Conservation (phyloP, 64 coral and sea anemone species). For the Montipora capricornis region DNA sequence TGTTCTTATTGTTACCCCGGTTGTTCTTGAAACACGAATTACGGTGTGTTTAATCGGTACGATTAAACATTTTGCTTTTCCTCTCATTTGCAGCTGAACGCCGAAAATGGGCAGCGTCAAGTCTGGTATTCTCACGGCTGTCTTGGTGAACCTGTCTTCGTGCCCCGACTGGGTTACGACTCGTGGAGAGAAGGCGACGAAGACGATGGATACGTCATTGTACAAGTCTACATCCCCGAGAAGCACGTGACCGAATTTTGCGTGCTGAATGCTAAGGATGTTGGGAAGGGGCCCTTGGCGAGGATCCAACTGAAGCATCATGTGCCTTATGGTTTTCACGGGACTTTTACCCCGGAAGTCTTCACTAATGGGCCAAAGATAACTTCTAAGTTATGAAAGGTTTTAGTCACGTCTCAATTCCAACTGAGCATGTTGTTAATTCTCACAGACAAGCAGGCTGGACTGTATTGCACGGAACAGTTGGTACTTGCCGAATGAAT, state of each 20-base stretch:
- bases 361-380: conserved; percentile 43
- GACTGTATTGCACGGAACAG: too few species aligned
- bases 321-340: conserved; percentile 91
- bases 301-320: conserved; percentile 90
- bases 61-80: neutral
- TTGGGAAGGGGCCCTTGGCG: conserved; percentile 73
- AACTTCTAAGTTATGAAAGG: conserved; percentile 48
- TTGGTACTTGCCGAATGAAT: too few species aligned
- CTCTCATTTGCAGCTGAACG: conserved; percentile 62
- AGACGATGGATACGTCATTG: conserved; percentile 94
- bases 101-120: conserved; percentile 26
- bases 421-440: too few species aligned
- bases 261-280: conserved; percentile 85
- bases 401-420: too few species aligned
- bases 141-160: conserved; percentile 91
- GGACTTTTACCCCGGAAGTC: conserved; percentile 87
- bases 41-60: too few species aligned
- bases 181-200: conserved; percentile 81
- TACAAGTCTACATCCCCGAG: conserved; percentile 88
- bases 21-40: too few species aligned
- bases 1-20: too few species aligned
- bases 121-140: conserved; percentile 92
- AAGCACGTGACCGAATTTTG: conserved; percentile 90
- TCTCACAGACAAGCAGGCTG: too few species aligned
- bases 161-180: conserved; percentile 82